phyloP scores from a whole-genome alignment of 2,113 vertebrate genomes.

The Boleophthalmus pectinirostris region DNA sequence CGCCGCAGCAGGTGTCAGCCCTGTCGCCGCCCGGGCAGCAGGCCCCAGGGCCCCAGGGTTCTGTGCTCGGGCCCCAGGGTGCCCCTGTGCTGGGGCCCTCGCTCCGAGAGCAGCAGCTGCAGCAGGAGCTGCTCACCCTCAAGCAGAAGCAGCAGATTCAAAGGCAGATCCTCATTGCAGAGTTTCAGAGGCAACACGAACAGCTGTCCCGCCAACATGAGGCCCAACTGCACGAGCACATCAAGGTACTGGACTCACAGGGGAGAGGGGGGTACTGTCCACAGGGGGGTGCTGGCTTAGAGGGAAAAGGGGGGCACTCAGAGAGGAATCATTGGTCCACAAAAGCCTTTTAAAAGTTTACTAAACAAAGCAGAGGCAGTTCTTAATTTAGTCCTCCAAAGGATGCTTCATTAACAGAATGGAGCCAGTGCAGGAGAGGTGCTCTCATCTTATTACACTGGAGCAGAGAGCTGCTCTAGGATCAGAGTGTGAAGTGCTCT shows the following conservation, averaged over 20 bases:
- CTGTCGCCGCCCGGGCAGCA: constrained; percentile 74
- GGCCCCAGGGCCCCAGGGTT: constrained; percentile 9
- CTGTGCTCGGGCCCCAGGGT: constrained; percentile 6
- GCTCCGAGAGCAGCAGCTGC: constrained; percentile 91
- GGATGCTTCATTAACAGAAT: constrained; percentile 41
- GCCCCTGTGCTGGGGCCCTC: constrained; percentile 60
- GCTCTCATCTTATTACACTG: background rate
- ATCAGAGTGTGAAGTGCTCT: constrained; percentile 1
- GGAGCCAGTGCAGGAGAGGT: background rate
- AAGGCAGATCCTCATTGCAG: constrained; percentile 93
- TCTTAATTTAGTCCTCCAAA: constrained; percentile 33
- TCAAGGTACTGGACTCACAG: constrained; percentile 78
- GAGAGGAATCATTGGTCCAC: background rate
- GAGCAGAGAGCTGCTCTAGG: background rate
- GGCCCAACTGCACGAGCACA: constrained; percentile 95
- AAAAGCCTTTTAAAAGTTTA: constrained; percentile 23
- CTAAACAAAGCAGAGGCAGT: constrained; percentile 33
- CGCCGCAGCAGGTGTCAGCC: constrained; percentile 80
- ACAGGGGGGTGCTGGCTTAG: too few relatives aligned
- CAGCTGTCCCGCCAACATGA: constrained; percentile 97
- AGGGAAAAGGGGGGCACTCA: background rate
- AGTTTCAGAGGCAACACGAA: constrained; percentile 97
- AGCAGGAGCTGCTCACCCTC: constrained; percentile 93
- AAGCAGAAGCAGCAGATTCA: constrained; percentile 99
- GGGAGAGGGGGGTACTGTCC: background rate